Evolutionary conservation across 2,888 invertebrate genomes (phyloP), one percentile per base, ranked within the genome.

Genomic region (Cepaea hortensis): DNA sequence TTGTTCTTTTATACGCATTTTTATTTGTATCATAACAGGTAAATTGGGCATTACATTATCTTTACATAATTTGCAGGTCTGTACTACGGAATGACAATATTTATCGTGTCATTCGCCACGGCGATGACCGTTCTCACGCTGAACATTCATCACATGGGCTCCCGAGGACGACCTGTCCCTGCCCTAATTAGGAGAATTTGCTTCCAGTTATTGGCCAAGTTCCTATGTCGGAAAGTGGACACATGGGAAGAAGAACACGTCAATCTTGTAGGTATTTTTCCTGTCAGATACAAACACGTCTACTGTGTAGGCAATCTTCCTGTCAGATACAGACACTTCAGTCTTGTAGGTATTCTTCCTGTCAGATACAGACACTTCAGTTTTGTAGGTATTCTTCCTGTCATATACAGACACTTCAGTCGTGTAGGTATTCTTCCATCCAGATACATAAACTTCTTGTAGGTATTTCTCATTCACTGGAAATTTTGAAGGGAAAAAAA

Each of bases 161-260:
- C 97, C 91, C 95, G 97, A 93, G 97, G 97, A 90, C 96, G 96
- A 90, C 96, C 96, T 93, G 97, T 97, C 89, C 97, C 97, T 62
- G 95, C 95, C 76, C 93, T 96, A 91, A 95, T 97, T 84, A 96
- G 96, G 91, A 96, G 96, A 90, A 95, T 97, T 90, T 96, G 97
- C 90, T 96, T 97, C 92, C 96, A 96, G 92, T 95, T 96, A 90
- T 95, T 97, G 91, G 97, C 97, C 48, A 93, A 91, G 86, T 82
- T 94, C 46, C 92, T 94, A 87, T 94, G 93, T 87, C 91, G 94
- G 89, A 90, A 91, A 4, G 88, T 93, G 65, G 89, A 89, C 79
- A 81, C 80, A 1, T 84, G 80, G 81, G 82, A 81, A 35, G 84
- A 83, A 0, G 81, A 84, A 23, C 50, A 61, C 23, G 77, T 61